Base-by-base conservation (phyloP, 2,888 invertebrate genomes). In the Palloptera scutellata region DNA sequence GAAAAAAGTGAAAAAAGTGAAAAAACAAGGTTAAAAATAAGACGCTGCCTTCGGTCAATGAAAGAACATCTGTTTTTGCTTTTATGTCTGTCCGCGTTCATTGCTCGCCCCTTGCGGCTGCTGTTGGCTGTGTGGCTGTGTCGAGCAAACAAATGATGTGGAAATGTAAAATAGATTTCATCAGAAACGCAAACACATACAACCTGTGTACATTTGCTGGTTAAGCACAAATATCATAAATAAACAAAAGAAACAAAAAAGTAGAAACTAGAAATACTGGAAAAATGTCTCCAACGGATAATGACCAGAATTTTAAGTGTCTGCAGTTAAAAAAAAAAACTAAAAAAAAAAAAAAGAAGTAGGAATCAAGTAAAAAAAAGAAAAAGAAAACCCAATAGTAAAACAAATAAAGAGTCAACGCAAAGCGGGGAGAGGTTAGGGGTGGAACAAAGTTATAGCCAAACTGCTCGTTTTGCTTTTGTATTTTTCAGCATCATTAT, bases 101-200 rank as follows among this genome's bases (percentile, higher is more conserved):
- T n/a, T n/a, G 3, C 48, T 15, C 15, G 48, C 8, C 19, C 48
- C 30, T 6, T 30, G 2, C 30, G 2, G 30, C 30, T 30, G 30
- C 2, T 30, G 30, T 40, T 63, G 10, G n/a, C n/a, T n/a, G n/a
- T n/a, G n/a, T n/a, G n/a, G n/a, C n/a, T n/a, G n/a, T n/a, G n/a
- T n/a, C 17, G 70, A 55, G 71, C 63, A 63, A 79, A 76, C 78
- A 79, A 79, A 81, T 79, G 81, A 81, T 77, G 80, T 80, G 81
- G 81, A 79, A 79, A 79, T 79, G 81, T 81, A 79, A 81, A 79
- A 79, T 79, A 78, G 78, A 80, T 79, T 79, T 8, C 30, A 13
- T 10, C 48, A n/a, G n/a, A 51, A 61, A 42, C 12, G 13, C 30
- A 58, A 61, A 48, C 13, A 15, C 45, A 6, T 30, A 17, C 30